Evolutionary conservation across 2,888 invertebrate species (phyloP), one percentile per base, ranked within the genome.

Genomic region (Belgica antarctica): DNA sequence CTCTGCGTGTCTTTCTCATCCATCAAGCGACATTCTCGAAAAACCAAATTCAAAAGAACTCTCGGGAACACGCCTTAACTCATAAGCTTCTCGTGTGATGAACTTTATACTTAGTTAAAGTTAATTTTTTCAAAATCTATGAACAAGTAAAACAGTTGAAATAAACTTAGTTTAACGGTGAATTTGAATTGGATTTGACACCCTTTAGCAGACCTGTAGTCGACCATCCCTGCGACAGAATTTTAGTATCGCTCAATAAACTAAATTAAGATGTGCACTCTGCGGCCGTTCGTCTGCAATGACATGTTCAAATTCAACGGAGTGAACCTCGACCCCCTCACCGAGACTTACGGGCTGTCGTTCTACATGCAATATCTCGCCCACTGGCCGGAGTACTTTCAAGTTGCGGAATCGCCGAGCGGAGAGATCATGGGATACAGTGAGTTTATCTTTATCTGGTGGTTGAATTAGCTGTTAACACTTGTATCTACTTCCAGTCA

Each of bases 371-470:
- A 96, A 77, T 99, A 99, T 81, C 82, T 98, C 77, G 94, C 96
- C 8, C 94, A 96, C 77, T 98, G 97, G 97, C 97, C 98, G 0
- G 98, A 99, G 81, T 98, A 96, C 80, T 97, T 98, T 79, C 94
- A 96, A 84, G 92, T 96, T 17, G 95, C 96, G 1, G 97, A 97
- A 83, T 92, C 96, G 17, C 94, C 96, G 2, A 91, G 88, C 79
- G 97, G 96, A 2, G 91, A 94, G 82, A 94, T 98, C 72, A 97
- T 99, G 95, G 99, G 98, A 73, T 99, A 99, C 78, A 97, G 97
- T 97, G 83, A 86, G 22, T 52, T 15, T 15, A 10, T 47, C 5
- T 47, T 15, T 7, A 15, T 47, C 34, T 34, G 34, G 34, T 34
- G 34, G 7, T 34, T 34, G 34, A 34, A 10, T 41, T 41, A 5